phyloP scores from a whole-genome alignment of 1,140 invertebrate species.

The Ceratina japonica region DNA sequence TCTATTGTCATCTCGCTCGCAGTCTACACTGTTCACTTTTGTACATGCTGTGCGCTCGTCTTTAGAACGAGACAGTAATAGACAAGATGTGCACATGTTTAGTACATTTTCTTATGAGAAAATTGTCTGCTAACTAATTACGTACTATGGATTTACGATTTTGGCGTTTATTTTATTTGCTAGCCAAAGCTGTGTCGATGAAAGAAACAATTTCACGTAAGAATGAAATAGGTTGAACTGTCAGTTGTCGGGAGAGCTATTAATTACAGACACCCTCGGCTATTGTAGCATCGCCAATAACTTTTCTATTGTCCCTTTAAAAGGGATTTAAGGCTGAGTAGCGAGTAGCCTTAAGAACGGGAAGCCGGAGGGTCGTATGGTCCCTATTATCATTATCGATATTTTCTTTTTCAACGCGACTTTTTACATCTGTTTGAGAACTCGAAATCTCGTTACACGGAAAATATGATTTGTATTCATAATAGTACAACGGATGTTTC shows the following conservation, averaged over 20 bases:
- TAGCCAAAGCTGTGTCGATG: background rate
- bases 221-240: constrained; percentile 47
- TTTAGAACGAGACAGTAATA: too few species aligned
- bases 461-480: constrained; percentile 18
- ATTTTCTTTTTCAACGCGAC: background rate
- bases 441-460: constrained; percentile 18
- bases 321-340: constrained; percentile 57
- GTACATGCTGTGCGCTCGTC: too few species aligned
- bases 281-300: constrained; percentile 59
- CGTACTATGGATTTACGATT: too few species aligned
- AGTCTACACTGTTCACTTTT: too few species aligned
- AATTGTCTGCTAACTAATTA: too few species aligned
- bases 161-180: too few species aligned
- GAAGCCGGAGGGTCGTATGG: constrained; percentile 11
- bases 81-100: too few species aligned
- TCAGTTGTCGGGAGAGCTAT: constrained; percentile 57
- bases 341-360: constrained; percentile 5
- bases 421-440: constrained; percentile 6
- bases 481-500: background rate
- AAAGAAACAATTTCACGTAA: constrained; percentile 28
- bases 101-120: too few species aligned
- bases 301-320: constrained; percentile 67
- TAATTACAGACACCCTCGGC: constrained; percentile 65
- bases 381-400: constrained; percentile 10
- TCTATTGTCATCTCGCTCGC: too few species aligned